These are phyloP conservation scores for Yponomeuta evonymella DNA, from an alignment of 2,888 invertebrate species.

Conservation along the genomic window DNA sequence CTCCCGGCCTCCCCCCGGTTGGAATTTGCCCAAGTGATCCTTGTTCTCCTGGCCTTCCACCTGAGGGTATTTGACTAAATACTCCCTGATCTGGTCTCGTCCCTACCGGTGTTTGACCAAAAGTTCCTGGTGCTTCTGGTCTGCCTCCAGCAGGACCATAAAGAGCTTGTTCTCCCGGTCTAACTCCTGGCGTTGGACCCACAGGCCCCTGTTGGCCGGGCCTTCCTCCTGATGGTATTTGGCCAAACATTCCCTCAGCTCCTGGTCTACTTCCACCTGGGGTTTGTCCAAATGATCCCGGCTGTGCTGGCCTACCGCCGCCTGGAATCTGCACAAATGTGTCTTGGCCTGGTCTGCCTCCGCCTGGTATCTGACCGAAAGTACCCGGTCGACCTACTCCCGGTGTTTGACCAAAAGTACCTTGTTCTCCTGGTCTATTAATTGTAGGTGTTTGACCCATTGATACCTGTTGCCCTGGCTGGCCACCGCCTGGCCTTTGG, in stretches of 20 bases:
- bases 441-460: neutral
- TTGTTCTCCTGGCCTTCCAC: neutral
- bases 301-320: neutral
- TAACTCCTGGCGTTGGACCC: too few species aligned
- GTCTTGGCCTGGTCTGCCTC: neutral
- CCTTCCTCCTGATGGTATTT: neutral
- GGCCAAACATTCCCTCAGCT: neutral
- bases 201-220: neutral
- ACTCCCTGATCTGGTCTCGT: too few species aligned
- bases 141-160: too few species aligned
- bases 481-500: constrained; percentile 5
- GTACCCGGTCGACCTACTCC: neutral
- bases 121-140: neutral
- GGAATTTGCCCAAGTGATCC: neutral
- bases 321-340: constrained; percentile 3
- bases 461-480: neutral
- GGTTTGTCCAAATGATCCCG: neutral
- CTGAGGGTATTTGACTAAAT: too few species aligned
- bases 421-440: neutral
- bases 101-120: neutral
- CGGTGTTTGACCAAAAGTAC: constrained; percentile 1
- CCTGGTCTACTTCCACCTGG: neutral
- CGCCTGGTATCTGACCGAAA: constrained; percentile 1
- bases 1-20: neutral
- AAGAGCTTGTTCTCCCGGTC: too few species aligned